Conservation (phyloP, 2,888 invertebrate species). For the Ctena decussata region DNA sequence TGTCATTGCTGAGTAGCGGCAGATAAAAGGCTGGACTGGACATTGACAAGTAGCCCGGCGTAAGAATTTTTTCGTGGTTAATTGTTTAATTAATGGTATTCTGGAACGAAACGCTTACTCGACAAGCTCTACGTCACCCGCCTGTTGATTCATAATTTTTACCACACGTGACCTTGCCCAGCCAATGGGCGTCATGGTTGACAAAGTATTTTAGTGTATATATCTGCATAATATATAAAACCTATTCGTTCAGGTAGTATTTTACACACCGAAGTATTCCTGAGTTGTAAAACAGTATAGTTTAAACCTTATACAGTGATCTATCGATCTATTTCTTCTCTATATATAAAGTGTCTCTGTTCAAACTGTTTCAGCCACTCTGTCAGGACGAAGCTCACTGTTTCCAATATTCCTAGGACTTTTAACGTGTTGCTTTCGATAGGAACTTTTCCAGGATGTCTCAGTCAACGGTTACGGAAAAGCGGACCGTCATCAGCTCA, state of each 20-base stretch:
- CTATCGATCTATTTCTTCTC: not conserved
- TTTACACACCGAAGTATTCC: slow-evolving; percentile 43
- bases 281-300: not conserved
- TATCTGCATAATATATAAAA: slow-evolving; percentile 69
- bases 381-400: not conserved
- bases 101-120: not conserved
- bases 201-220: slow-evolving; percentile 55
- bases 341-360: not conserved
- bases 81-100: not conserved
- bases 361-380: not conserved
- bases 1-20: not conserved
- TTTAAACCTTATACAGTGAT: slow-evolving; percentile 13
- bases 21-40: not conserved
- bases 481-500: slow-evolving; percentile 78
- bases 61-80: not conserved
- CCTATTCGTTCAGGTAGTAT: slow-evolving; percentile 59
- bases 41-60: not conserved
- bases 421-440: not conserved
- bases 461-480: slow-evolving; percentile 79
- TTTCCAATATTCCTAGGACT: not conserved
- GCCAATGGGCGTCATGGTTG: slow-evolving; percentile 58
- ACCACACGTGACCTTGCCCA: slow-evolving; percentile 50
- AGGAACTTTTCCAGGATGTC: slow-evolving; percentile 63
- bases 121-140: slow-evolving; percentile 19
- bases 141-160: slow-evolving; percentile 63